phyloP scores from a whole-genome alignment of 2,113 vertebrate species.

The Machaerirhynchus nigripectus region DNA sequence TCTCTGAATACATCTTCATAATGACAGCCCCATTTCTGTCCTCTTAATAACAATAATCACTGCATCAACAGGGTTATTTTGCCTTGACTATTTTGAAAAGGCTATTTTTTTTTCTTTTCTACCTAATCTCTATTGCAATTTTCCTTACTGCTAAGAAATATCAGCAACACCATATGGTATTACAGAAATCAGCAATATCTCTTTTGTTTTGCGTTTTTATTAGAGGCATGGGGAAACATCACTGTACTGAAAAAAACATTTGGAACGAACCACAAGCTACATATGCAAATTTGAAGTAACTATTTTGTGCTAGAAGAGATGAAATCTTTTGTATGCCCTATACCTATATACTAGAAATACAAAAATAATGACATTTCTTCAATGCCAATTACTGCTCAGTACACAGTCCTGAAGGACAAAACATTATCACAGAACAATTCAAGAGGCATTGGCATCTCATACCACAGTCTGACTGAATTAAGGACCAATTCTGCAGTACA shows the following conservation, averaged over 20 bases:
- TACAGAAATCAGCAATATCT: background rate
- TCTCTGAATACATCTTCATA: slow-evolving; percentile 47
- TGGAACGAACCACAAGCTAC: background rate
- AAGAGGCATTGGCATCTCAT: background rate
- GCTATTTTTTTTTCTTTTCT: background rate
- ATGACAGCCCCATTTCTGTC: slow-evolving; percentile 57
- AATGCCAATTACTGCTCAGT: background rate
- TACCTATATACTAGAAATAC: background rate
- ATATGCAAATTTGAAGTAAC: background rate
- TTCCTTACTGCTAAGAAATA: slow-evolving; percentile 14
- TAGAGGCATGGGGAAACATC: background rate
- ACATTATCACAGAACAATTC: background rate
- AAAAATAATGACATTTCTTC: background rate
- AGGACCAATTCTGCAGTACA: background rate
- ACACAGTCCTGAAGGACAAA: slow-evolving; percentile 12
- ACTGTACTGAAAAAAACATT: background rate
- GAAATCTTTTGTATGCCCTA: background rate
- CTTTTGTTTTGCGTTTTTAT: background rate
- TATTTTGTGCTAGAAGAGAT: background rate
- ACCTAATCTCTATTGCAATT: slow-evolving; percentile 1
- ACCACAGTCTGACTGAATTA: background rate
- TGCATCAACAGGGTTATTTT: slow-evolving; percentile 51
- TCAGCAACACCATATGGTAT: background rate
- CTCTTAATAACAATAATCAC: slow-evolving; percentile 63
- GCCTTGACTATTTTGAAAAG: slow-evolving; percentile 47